Base-by-base conservation (phyloP, 2,113 vertebrate genomes). In the Mionectes macconnelli region DNA sequence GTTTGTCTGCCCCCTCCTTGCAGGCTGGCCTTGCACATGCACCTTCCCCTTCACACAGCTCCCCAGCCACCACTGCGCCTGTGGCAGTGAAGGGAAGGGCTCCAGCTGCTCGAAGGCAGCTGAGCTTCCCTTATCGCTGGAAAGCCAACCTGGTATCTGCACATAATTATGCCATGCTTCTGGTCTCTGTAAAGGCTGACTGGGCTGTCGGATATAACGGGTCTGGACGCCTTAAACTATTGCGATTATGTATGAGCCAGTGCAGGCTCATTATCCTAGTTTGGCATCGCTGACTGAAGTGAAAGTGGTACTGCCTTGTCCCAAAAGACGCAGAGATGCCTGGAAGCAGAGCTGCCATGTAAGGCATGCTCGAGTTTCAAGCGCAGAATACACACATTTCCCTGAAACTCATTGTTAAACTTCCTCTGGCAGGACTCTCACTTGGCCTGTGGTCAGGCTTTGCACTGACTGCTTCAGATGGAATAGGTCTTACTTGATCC, bases 31-130 rank as follows among this genome's bases (percentile, higher is more conserved):
- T 11, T 8, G 12, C 1, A 9, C 7, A 4, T 11, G 6, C 13
- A 6, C 24, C 40, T 21, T 28, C 8, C 13, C 2, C 3, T 5
- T 8, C 56, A 5, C n/a, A 3, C n/a, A 28, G 12, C 3, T 8
- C 14, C 28, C 3, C 4, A 2, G 10, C 42, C 6, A 28, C 33
- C 1, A 0, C 49, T 8, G 55, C 1, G 1, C 4, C 35, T 6
- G n/a, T 3, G 3, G 17, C 30, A 8, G 23, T 0, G 5, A 37
- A 14, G 40, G 12, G 2, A 7, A 10, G 8, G 4, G 6, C 4
- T 57, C 53, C 24, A 25, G 22, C 25, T 84, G 60, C 11, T 52
- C 2, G 37, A 56, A 30, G 30, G 19, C 4, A 1, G 10, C 13
- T 50, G 63, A 64, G 14, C 30, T 60, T 27, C 27, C 11, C 20